Conservation (phyloP, 2,888 invertebrate genomes). For the Agrotis segetum region DNA sequence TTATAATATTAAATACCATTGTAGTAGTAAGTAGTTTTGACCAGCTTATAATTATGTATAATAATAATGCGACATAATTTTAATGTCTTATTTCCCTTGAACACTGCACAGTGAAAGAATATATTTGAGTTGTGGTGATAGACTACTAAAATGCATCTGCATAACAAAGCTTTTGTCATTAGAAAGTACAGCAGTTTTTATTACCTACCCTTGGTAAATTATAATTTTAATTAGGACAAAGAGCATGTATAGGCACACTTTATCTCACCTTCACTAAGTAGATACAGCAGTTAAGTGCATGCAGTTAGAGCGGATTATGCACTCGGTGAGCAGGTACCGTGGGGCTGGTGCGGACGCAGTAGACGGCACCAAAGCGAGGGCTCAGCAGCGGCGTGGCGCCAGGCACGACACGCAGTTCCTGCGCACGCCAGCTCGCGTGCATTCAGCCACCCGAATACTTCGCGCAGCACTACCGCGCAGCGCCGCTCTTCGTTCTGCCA, state of each 20-base stretch:
- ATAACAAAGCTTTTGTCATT: not conserved
- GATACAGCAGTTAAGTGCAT: conserved; percentile 24
- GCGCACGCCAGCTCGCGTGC: conserved; percentile 72
- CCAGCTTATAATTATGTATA: not conserved
- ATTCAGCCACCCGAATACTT: conserved; percentile 72
- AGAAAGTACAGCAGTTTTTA: too few relatives aligned
- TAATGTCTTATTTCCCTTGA: too few relatives aligned
- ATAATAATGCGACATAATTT: not conserved
- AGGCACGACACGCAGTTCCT: conserved; percentile 74
- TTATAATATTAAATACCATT: too few relatives aligned
- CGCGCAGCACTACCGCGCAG: conserved; percentile 61
- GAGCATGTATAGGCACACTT: not conserved
- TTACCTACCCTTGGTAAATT: too few relatives aligned
- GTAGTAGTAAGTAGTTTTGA: too few relatives aligned
- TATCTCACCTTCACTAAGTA: conserved; percentile 2
- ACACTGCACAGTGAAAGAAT: not conserved
- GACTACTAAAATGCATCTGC: not conserved
- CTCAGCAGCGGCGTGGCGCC: conserved; percentile 76
- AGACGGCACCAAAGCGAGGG: conserved; percentile 76
- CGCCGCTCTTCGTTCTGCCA: conserved; percentile 62
- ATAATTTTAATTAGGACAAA: too few relatives aligned
- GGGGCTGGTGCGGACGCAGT: conserved; percentile 52
- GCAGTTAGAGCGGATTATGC: conserved; percentile 33
- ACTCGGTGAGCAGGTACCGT: conserved; percentile 19
- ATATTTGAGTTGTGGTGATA: not conserved